Base-by-base conservation (phyloP, 2,113 vertebrate genomes). In the Herpetotheres cachinnans region DNA sequence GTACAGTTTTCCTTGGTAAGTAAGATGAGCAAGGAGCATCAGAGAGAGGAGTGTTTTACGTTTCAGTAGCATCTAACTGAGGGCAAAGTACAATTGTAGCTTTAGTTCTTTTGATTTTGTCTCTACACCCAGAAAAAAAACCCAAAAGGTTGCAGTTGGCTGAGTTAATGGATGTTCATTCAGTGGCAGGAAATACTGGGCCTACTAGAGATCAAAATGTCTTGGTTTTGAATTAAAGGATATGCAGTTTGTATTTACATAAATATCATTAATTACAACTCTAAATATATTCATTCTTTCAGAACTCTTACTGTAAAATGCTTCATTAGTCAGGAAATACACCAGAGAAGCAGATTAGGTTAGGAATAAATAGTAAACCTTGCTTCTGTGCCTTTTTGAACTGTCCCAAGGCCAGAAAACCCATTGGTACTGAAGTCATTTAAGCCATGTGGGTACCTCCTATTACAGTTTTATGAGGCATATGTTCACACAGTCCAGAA, bases 91-190 rank as follows among this genome's bases (percentile, higher is more conserved):
- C 2, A 3, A 15, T 14, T 59, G 36, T 63, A 44, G 52, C 38
- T 78, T 87, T 50, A 61, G 14, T 44, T 55, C 12, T 55, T 88
- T 88, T 11, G 19, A 11, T 70, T 95, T 89, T 77, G 34, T 58
- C 30, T 82, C n/a, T 40, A 17, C 4, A 15, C 30, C 22, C 42
- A 88, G 66, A 44, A 92, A 36, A 78, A 72, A 34, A 2, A 2
- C 12, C 11, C 11, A 1, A 21, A 88, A 67, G 13, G 13, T 32
- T 46, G 47, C 52, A 85, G 40, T 30, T 86, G 74, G 27, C 32
- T 1, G 1, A n/a, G 49, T 54, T 73, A 34, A 21, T 0, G 1
- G 2, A 0, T 17, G 18, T 70, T 83, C 25, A 1, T 66, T 49
- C 10, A 24, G 65, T 7, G 16, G 24, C 86, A 91, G 95, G 77